phyloP scores from a whole-genome alignment of 2,113 vertebrate genomes.

The Etheostoma spectabile region DNA sequence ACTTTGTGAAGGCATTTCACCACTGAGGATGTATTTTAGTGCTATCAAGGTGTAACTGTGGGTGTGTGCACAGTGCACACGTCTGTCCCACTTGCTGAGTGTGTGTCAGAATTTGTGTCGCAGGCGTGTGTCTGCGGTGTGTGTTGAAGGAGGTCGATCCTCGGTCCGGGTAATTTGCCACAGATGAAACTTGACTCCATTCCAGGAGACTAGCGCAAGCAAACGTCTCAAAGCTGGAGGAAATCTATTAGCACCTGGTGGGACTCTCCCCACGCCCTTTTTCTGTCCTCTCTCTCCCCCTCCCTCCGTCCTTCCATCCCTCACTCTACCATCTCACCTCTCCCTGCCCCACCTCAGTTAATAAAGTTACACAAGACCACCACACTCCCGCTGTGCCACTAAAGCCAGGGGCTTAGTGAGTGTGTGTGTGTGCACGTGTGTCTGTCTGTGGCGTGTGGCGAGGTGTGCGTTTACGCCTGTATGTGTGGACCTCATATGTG shows the following conservation, averaged over 20 bases:
- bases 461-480: constrained; percentile 56
- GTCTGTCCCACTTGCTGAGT: constrained; percentile 43
- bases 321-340: constrained; percentile 69
- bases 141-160: constrained; percentile 80
- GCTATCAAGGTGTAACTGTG: neutral
- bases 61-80: constrained; percentile 28
- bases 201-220: constrained; percentile 68
- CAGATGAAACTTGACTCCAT: constrained; percentile 80
- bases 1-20: neutral
- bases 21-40: constrained; percentile 4
- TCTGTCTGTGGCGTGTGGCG: constrained; percentile 61
- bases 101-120: constrained; percentile 52
- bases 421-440: constrained; percentile 52
- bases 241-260: constrained; percentile 87
- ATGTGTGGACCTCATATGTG: constrained; percentile 43
- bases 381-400: constrained; percentile 73
- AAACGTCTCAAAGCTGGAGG: constrained; percentile 84
- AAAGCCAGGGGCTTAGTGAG: constrained; percentile 68
- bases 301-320: constrained; percentile 33
- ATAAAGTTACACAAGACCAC: constrained; percentile 81
- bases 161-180: constrained; percentile 83
- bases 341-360: constrained; percentile 71
- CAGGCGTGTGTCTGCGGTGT: constrained; percentile 64
- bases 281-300: constrained; percentile 45
- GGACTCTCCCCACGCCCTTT: constrained; percentile 53